These are phyloP conservation scores for Lepidonotus clava DNA, from an alignment of 2,888 invertebrate genomes.

Conservation along the genomic window DNA sequence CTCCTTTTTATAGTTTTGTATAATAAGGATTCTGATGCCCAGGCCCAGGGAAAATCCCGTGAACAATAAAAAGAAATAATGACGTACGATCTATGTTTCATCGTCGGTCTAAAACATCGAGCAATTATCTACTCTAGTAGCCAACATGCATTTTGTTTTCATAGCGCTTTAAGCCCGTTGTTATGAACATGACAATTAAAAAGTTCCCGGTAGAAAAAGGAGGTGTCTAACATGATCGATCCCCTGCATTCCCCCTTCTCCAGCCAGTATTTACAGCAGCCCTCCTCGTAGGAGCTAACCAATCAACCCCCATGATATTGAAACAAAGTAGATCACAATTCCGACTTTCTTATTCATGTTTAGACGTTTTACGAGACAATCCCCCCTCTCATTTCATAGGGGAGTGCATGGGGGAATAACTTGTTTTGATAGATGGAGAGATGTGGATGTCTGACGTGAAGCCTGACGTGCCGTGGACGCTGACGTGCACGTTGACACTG, in stretches of 20 bases:
- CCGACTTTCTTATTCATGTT: background rate
- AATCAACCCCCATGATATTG: too few relatives aligned
- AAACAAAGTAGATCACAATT: too few relatives aligned
- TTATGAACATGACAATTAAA: background rate
- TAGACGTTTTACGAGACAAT: too few relatives aligned
- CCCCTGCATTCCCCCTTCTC: too few relatives aligned
- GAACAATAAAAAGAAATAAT: background rate
- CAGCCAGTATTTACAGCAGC: too few relatives aligned
- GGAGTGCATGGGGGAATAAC: background rate
- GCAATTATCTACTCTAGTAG: constrained; percentile 9
- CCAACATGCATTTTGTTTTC: background rate
- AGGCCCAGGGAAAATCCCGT: too few relatives aligned
- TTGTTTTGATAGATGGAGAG: background rate
- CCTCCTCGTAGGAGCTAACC: too few relatives aligned
- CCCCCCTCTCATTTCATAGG: background rate
- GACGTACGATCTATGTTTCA: background rate
- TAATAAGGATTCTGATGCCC: background rate
- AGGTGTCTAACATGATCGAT: background rate
- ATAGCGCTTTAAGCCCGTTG: background rate
- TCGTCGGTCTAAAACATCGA: background rate
- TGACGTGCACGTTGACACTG: background rate
- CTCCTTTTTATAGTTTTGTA: background rate
- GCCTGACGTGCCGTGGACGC: background rate
- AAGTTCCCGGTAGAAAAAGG: background rate
- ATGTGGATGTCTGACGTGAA: background rate